Percentiles rank a stretch among this genome's conserved stretches.
phyloP scores from a whole-genome alignment of 2,113 vertebrate species.

The Ceratotherium simum region DNA sequence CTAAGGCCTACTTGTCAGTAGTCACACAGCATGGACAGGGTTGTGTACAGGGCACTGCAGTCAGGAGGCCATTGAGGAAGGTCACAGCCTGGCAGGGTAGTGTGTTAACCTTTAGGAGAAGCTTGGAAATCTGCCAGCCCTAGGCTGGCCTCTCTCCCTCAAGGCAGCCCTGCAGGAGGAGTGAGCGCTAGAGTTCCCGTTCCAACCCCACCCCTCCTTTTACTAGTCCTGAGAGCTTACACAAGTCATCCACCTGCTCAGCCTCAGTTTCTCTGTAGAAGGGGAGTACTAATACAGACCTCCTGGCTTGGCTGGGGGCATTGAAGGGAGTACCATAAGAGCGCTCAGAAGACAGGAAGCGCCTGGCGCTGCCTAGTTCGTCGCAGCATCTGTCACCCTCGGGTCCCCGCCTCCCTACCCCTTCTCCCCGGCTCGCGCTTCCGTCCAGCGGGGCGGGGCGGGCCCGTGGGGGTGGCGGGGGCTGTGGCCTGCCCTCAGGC shows the following conservation, averaged over 20 bases:
- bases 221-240: neutral
- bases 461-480: neutral
- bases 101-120: neutral
- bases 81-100: neutral
- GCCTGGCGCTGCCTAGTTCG: neutral
- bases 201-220: neutral
- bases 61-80: neutral
- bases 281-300: neutral
- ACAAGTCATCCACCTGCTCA: neutral
- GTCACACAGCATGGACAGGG: neutral
- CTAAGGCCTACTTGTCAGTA: neutral
- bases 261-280: constrained; percentile 25
- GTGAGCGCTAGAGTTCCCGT: neutral
- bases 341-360: neutral
- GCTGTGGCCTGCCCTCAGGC: neutral
- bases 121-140: neutral
- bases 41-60: neutral
- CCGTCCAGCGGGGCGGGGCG: neutral
- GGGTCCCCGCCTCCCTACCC: neutral
- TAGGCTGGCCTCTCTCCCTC: neutral
- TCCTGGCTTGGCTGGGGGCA: neutral
- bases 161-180: neutral
- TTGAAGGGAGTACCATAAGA: neutral
- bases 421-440: neutral
- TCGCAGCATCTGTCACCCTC: neutral